Base-by-base conservation (phyloP, 2,888 invertebrate genomes). In the Homarus gammarus region DNA sequence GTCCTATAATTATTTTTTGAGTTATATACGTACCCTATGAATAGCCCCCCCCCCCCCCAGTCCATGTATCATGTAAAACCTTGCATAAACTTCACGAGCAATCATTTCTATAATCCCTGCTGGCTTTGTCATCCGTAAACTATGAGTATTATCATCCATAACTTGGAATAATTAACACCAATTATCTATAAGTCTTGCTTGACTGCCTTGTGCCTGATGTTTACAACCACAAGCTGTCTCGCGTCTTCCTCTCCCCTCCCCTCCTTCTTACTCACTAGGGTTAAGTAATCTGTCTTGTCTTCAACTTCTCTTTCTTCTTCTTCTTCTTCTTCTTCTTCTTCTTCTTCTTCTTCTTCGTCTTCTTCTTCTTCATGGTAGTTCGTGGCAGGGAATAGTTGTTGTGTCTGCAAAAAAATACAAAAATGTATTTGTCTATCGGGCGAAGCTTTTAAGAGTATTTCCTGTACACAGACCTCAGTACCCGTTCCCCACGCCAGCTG, bases 371-470 rank as follows among this genome's bases (percentile, higher is more conserved):
- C n/a, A n/a, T n/a, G n/a, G n/a, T n/a, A n/a, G n/a, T n/a, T n/a
- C n/a, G n/a, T n/a, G n/a, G n/a, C n/a, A n/a, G n/a, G n/a, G n/a
- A n/a, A n/a, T n/a, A n/a, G n/a, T n/a, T n/a, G n/a, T n/a, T n/a
- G n/a, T n/a, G n/a, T n/a, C n/a, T n/a, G n/a, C n/a, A n/a, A n/a
- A n/a, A n/a, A n/a, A n/a, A n/a, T n/a, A n/a, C n/a, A n/a, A n/a
- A n/a, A n/a, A n/a, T n/a, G n/a, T n/a, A n/a, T n/a, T n/a, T n/a
- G n/a, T n/a, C n/a, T n/a, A n/a, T n/a, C n/a, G n/a, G n/a, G n/a
- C n/a, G n/a, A n/a, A n/a, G 64, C 64, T 64, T 64, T 64, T 64
- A 64, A 64, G 27, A 8, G n/a, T n/a, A 27, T 64, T 64, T 64
- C 64, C 64, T n/a, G 64, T 27, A n/a, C 27, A 15, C n/a, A 8